phyloP scores from a whole-genome alignment of 2,797 vertebrate species.

The Cephalopachus bancanus region DNA sequence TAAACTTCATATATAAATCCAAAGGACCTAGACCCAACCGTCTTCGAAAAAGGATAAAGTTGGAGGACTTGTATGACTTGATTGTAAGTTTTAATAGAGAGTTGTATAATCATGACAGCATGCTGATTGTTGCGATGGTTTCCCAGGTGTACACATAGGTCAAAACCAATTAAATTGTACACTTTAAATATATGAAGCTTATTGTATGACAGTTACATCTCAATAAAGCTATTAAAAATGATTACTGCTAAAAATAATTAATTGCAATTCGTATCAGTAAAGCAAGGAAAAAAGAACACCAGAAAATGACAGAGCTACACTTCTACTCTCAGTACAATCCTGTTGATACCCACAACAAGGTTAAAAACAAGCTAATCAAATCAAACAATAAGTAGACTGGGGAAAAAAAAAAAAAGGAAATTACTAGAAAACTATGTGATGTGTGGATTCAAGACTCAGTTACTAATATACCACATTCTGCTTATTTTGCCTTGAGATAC shows the following conservation, averaged over 20 bases:
- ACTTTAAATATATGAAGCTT: constrained; percentile 47
- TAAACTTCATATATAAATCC: constrained; percentile 30
- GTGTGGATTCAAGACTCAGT: background rate
- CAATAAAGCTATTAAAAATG: constrained; percentile 37
- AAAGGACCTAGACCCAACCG: background rate
- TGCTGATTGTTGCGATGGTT: background rate
- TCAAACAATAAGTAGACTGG: background rate
- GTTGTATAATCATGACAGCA: background rate
- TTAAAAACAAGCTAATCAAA: background rate
- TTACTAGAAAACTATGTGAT: constrained; percentile 2
- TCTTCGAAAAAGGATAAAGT: constrained; percentile 39
- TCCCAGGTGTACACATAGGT: background rate
- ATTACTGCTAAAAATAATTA: constrained; percentile 45
- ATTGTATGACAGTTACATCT: constrained; percentile 35
- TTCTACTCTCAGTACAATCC: background rate
- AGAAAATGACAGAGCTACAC: background rate
- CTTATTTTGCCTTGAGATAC: constrained; percentile 62
- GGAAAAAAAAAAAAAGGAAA: background rate
- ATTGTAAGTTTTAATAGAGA: constrained; percentile 30
- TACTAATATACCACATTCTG: background rate
- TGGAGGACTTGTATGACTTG: background rate
- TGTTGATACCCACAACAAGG: background rate
- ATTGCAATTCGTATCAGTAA: constrained; percentile 61
- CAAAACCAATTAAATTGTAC: background rate
- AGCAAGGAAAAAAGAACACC: background rate